Base-by-base conservation (phyloP, 2,797 vertebrate species). In the Sparus aurata region DNA sequence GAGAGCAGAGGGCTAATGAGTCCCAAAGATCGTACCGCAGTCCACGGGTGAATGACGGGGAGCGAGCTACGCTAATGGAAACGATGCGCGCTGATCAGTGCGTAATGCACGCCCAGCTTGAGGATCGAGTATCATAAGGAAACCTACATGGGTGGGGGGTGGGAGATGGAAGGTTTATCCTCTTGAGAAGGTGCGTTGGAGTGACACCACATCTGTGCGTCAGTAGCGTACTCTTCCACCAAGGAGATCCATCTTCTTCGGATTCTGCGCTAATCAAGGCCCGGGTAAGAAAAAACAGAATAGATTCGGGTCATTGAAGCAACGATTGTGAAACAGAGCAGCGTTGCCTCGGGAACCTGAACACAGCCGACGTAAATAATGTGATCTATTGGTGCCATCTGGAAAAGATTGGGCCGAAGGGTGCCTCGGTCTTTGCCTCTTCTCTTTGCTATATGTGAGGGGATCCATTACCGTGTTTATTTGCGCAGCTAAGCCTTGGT, bases 381-480 rank as follows among this genome's bases (percentile, higher is more conserved):
- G 91, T 95, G 95, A 97, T 97, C 95, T 96, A 95, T 97, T 88
- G 94, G 93, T 97, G 96, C 94, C 97, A 98, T 98, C 97, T 98
- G 97, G 97, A 98, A 97, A 91, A 96, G 93, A 97, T 96, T 95
- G 73, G 92, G 89, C 83, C 57, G 50, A 75, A 88, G 91, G 94
- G 95, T 89, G 94, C 94, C 95, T 95, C 92, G 27, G 91, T 94
- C 94, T 61, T 30, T 71, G 77, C 80, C 65, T 85, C 80, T 71
- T 90, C 86, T 89, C 72, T 82, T 50, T 45, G 69, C 71, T 74
- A 60, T 81, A 88, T 74, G 80, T 83, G 82, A 89, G 91, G 92
- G 91, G 93, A 93, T 96, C 93, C 92, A 94, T 95, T 96, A 91
- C 90, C 79, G 57, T 96, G 96, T 97, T 97, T 97, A 96, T 97